A percentile compares a stretch with the other conserved stretches of the same genome.
Evolutionary conservation across 2,113 vertebrate genomes (phyloP).

Genomic region (Blennius ocellaris): DNA sequence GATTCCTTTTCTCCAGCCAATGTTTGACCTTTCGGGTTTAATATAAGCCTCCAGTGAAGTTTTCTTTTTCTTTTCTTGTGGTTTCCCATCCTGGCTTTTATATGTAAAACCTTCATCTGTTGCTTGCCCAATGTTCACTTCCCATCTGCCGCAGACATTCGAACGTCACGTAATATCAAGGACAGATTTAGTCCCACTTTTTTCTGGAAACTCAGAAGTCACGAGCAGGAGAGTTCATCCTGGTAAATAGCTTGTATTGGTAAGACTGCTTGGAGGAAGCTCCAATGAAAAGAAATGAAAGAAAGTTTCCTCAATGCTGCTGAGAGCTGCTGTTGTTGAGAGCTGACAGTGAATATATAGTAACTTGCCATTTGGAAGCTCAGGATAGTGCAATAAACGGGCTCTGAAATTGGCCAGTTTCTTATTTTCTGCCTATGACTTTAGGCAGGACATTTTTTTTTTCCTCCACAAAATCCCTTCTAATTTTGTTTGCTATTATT

Average conservation of each 20-base stretch:
- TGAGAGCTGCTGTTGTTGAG: slow-evolving; percentile 18
- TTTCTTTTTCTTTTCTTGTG: slow-evolving; percentile 1
- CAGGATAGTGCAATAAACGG: neutral
- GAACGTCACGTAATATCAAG: slow-evolving; percentile 6
- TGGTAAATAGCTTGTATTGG: slow-evolving; percentile 22
- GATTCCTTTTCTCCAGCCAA: slow-evolving; percentile 32
- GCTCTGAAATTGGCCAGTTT: neutral
- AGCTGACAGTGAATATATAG: slow-evolving; percentile 34
- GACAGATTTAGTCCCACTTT: slow-evolving; percentile 20
- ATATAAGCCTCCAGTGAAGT: slow-evolving; percentile 38
- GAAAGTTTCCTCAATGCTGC: slow-evolving; percentile 2
- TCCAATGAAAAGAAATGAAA: slow-evolving; percentile 15
- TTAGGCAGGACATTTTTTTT: slow-evolving; percentile 5
- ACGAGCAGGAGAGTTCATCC: slow-evolving; percentile 11
- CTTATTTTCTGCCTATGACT: slow-evolving; percentile 12
- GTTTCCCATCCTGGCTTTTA: neutral
- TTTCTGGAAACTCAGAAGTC: slow-evolving; percentile 19
- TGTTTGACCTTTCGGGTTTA: slow-evolving; percentile 57
- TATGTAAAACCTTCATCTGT: slow-evolving; percentile 27
- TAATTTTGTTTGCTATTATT: neutral
- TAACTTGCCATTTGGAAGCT: neutral
- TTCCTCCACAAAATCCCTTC: neutral
- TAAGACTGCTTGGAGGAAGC: slow-evolving; percentile 22
- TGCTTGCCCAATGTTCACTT: slow-evolving; percentile 22
- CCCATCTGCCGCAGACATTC: slow-evolving; percentile 24